These are phyloP conservation scores for Timema podura DNA, from an alignment of 2,888 invertebrate genomes.

Conservation along the genomic window DNA sequence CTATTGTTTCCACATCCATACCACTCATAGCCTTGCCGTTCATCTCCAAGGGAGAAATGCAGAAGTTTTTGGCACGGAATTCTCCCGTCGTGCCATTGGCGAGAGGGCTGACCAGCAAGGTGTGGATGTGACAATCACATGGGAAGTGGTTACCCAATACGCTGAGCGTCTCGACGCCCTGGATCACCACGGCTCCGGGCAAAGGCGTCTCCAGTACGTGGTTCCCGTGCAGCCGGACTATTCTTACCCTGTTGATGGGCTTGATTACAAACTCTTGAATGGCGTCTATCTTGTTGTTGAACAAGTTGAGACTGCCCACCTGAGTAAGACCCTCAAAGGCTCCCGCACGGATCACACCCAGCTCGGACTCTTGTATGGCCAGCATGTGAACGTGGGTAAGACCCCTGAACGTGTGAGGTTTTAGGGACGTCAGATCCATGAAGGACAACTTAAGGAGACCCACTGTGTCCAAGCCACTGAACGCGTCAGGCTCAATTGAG, in stretches of 20 bases:
- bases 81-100: constrained; percentile 59
- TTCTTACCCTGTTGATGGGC: constrained; percentile 65
- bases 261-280: constrained; percentile 71
- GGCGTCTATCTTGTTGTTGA: constrained; percentile 81
- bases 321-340: constrained; percentile 72
- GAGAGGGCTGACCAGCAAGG: constrained; percentile 70
- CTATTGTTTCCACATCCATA: constrained; percentile 61
- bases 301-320: constrained; percentile 68
- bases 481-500: constrained; percentile 72
- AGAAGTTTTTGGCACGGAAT: constrained; percentile 72
- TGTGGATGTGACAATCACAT: constrained; percentile 79
- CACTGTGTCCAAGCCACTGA: constrained; percentile 77
- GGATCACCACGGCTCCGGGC: constrained; percentile 61
- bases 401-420: constrained; percentile 71
- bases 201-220: constrained; percentile 75
- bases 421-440: constrained; percentile 73
- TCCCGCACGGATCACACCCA: constrained; percentile 67
- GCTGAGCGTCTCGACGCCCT: constrained; percentile 66
- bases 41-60: constrained; percentile 79
- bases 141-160: constrained; percentile 79
- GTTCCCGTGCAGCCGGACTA: constrained; percentile 73
- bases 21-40: constrained; percentile 72
- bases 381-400: constrained; percentile 69
- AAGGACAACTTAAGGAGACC: constrained; percentile 75
- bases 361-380: constrained; percentile 76